Evolutionary conservation across 2,113 vertebrate species (phyloP).

Genomic region (Oryzias woworae): DNA sequence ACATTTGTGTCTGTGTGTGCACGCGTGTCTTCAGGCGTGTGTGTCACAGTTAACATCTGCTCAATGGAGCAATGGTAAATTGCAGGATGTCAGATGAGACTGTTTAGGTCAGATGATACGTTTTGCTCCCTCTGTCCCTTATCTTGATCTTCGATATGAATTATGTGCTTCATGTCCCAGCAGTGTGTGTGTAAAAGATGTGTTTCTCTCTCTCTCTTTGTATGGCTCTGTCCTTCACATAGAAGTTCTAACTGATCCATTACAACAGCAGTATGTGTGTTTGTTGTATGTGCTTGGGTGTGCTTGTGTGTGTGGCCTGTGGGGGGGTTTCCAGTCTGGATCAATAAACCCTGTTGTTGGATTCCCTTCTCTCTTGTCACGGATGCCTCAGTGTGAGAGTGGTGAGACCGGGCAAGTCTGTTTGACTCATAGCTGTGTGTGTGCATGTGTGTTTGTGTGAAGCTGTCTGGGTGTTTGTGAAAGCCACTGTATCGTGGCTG

Average conservation of each 20-base stretch:
- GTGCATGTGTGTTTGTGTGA: conserved; percentile 24
- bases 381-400: conserved; percentile 67
- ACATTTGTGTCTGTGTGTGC: conserved; percentile 21
- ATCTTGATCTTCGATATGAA: conserved; percentile 60
- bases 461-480: conserved; percentile 26
- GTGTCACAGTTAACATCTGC: conserved; percentile 66
- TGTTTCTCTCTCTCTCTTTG: conserved; percentile 46
- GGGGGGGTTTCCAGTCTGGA: conserved; percentile 78
- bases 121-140: conserved; percentile 59
- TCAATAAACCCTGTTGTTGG: conserved; percentile 78
- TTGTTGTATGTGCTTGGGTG: conserved; percentile 15
- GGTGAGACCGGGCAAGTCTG: conserved; percentile 60
- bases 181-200: conserved; percentile 42
- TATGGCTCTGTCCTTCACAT: conserved; percentile 71
- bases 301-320: conserved; percentile 53
- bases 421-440: conserved; percentile 58
- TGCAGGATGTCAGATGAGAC: conserved; percentile 74
- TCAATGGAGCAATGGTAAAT: conserved; percentile 67
- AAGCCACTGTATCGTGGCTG: conserved; percentile 48
- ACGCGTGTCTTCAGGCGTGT: conserved; percentile 38
- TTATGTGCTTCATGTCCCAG: conserved; percentile 65
- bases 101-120: conserved; percentile 75
- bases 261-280: conserved; percentile 50
- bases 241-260: conserved; percentile 71
- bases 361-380: conserved; percentile 77